Evolutionary conservation across 53 echinoderm and acorn worm genomes (phyloP), one percentile per base, ranked within the genome.

Genomic region (Astropecten irregularis): DNA sequence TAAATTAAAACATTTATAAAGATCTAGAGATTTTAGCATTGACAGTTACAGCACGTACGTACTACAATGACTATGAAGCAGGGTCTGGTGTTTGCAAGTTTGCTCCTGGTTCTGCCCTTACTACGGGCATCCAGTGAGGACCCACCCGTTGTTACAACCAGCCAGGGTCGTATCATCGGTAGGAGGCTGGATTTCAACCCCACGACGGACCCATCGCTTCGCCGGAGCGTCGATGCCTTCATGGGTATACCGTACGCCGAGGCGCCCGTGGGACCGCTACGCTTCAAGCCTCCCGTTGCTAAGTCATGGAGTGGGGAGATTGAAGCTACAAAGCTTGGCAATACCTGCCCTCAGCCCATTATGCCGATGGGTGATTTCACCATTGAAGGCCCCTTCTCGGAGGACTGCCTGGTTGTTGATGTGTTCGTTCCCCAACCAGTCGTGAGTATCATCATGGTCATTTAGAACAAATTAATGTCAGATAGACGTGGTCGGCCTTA

Each of bases 221-320:
- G 18, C 34, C 25, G 68, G 50, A 52, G 29, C 21, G 86, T 86
- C 27, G 21, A 77, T 13, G 77, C 76, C 35, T 86, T 49, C 68
- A 33, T 77, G 14, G 77, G 86, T n/a, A 68, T 86, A 35, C 86
- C 86, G 52, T 86, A 86, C 54, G 86, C 86, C 21, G 77, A 77
- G 40, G 66, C 86, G 7, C 86, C 86, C 40, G 86, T 86, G 23
- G 77, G 77, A 19, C 28, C 65, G 26, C 48, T 86, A 9, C 86
- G 86, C 25, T 76, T 86, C 56, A 77, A 53, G 34, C 68, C 77
- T 16, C 86, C 86, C 6, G 77, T 86, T 16, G 77, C 77, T 9
- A 73, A 73, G 51, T 25, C 64, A 36, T 76, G 49, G 76, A 36
- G 32, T 14, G 73, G 40, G 23, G 52, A 31, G 14, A 31, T 87